Conservation (phyloP, 2,888 invertebrate genomes). For the Scaptomyza tumidula region DNA sequence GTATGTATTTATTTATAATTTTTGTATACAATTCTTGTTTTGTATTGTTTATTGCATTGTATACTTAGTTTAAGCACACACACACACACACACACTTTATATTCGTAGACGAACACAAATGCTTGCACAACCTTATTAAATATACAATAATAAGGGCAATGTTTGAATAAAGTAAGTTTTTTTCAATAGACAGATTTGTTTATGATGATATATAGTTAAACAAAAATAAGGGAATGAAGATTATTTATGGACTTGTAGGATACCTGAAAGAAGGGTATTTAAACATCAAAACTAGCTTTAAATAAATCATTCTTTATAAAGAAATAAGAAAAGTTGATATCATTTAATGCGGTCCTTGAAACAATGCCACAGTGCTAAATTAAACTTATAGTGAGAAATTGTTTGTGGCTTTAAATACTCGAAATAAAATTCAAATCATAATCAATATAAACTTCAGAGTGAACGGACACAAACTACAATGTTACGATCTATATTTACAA, state of each 20-base stretch:
- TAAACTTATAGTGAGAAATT: neutral
- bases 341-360: neutral
- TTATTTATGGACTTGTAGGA: neutral
- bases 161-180: slow-evolving; percentile 10
- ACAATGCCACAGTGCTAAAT: neutral
- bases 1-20: slow-evolving; percentile 5
- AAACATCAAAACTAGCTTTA: neutral
- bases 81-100: slow-evolving; percentile 30
- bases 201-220: neutral
- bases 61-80: neutral
- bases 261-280: neutral
- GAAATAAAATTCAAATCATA: neutral
- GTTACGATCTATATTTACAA: neutral
- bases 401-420: neutral
- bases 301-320: slow-evolving; percentile 10
- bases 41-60: slow-evolving; percentile 2
- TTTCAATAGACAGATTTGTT: neutral
- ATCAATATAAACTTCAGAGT: neutral
- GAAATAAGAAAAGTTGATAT: neutral
- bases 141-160: neutral
- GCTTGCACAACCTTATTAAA: slow-evolving; percentile 1
- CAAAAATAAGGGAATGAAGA: neutral
- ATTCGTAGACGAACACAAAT: slow-evolving; percentile 15
- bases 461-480: slow-evolving; percentile 2
- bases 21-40: neutral